Percentiles rank a stretch among this genome's conserved stretches.
phyloP scores from a whole-genome alignment of 2,113 vertebrate species.

The Silurus glanis region DNA sequence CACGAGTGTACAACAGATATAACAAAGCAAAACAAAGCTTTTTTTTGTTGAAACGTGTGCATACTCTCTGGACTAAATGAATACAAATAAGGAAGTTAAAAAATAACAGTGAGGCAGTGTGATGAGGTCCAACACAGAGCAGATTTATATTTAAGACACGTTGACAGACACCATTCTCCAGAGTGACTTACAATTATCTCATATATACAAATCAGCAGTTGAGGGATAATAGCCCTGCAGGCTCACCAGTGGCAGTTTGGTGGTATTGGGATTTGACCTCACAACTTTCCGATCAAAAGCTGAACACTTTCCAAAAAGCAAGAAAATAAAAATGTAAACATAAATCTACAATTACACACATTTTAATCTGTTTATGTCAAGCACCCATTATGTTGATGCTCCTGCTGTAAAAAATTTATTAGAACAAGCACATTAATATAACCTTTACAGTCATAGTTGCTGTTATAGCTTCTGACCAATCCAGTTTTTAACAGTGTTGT shows the following conservation, averaged over 20 bases:
- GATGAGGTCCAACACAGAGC: neutral
- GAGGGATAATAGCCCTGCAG: too few species aligned
- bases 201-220: too few species aligned
- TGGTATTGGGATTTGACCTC: too few species aligned
- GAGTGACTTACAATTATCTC: too few species aligned
- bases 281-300: too few species aligned
- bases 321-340: neutral
- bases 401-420: neutral
- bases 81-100: neutral
- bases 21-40: neutral
- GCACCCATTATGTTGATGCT: neutral
- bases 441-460: neutral
- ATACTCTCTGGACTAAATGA: neutral
- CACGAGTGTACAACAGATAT: neutral
- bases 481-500: neutral
- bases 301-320: neutral
- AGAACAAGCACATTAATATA: neutral
- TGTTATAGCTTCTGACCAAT: neutral
- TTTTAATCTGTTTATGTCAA: neutral
- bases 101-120: neutral
- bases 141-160: neutral
- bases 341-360: neutral
- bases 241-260: too few species aligned
- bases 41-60: neutral
- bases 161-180: too few species aligned